Evolutionary conservation across 64 coral and sea anemone species (phyloP), one percentile per base, ranked within the genome.

Genomic region (Acropora tenuis): DNA sequence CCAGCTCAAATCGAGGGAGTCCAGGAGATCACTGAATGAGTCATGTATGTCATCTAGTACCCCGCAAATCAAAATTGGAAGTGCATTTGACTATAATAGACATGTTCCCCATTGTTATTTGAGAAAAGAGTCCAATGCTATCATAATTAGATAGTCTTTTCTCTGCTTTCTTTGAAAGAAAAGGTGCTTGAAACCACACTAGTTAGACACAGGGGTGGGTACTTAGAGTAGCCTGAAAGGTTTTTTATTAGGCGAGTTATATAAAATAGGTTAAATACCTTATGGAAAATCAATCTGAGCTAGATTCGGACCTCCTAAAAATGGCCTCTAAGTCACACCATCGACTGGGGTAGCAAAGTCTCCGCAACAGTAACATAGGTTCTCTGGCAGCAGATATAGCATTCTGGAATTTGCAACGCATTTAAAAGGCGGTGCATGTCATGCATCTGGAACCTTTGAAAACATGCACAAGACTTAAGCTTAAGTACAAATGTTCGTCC

Each of bases 371-470:
- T 30, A 7, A 40, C 30, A 43, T 43, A 59, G 1, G 74, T 88
- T 45, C 74, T 53, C 53, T 88, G 86, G 17, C 44, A 18, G 30
- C 83, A 86, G 53, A 65, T 86, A 19, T 86, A 86, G 5, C 2
- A 16, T 15, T 72, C 83, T 72, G 66, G 83, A 46, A 86, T 68
- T 15, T 86, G 53, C 20, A 85, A 43, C 41, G 82, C 59, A 68
- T 9, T 42, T 57, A 61, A 8, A 42, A 85, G 82, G 61, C 82
- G 41, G 15, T 46, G 9, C 41, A 85, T 68, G 61, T 85, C 82
- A 9, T n/a, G n/a, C 61, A 73, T 86, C 65, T 86, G 65, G 43
- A 86, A 86, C 66, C 83, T 86, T 20, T 20, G 46, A 82, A 82
- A 82, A 83, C 30, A 63, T 40, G 9, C 19, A 41, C 8, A 61